Evolutionary conservation across 2,888 invertebrate genomes (phyloP), one percentile per base, ranked within the genome.

Genomic region (Latrodectus elegans): DNA sequence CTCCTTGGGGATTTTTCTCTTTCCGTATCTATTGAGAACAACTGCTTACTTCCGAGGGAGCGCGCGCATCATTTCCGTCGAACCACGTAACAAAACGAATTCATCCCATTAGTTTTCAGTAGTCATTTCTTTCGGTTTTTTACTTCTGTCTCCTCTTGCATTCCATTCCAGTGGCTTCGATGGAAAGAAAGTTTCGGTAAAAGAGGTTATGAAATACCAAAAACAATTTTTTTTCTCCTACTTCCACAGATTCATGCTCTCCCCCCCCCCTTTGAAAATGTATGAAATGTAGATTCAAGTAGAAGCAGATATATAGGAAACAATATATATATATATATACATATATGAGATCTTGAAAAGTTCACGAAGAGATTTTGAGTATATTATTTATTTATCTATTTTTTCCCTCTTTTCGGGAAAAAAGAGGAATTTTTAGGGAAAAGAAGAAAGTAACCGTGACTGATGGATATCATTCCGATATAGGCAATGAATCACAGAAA

Each of bases 371-470:
- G 55, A 77, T 76, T 87, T 82, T 81, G 72, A 77, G 72, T 67
- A 73, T 77, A 87, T 87, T 87, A 87, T 87, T 87, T 87, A 82
- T 87, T 87, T 87, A 87, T 81, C 73, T 52, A 77, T 81, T 87
- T 87, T 81, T 67, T 72, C 71, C 67, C 75, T 80, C n/a, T n/a
- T 38, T 75, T 38, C n/a, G 26, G 52, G 68, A 70, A 64, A 74
- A 74, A 82, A 60, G 17, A 71, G 71, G 71, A 64, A 4, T n/a
- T 78, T 67, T 67, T n/a, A 15, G 17, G 67, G 60, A 6, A 60
- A 68, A 12, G 71, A 72, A 75, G 84, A 74, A 85, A 74, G 53
- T 85, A 74, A 76, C 52, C 81, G 67, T 81, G 67, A 81, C 81
- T 81, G 81, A 82, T 76, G 81, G 75, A 87, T 77, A 87, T 77